Evolutionary conservation across 2,888 invertebrate species (phyloP), one percentile per base, ranked within the genome.

Genomic region (Chalcis sispes): DNA sequence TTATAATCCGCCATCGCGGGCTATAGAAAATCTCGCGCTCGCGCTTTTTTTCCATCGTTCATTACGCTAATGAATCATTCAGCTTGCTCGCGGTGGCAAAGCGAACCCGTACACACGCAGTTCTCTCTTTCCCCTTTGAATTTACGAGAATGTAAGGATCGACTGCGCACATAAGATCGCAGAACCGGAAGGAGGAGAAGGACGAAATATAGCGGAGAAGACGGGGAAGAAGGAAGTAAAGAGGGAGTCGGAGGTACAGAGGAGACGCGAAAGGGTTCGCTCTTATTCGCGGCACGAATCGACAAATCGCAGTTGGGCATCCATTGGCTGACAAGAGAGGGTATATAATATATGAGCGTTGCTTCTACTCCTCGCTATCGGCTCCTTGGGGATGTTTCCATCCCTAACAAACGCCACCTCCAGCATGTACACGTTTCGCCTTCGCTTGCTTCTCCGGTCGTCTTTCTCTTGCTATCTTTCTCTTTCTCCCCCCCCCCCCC

Each of bases 301-400:
- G 81, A 79, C 82, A 84, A 83, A 84, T 85, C 81, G 84, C 81
- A 82, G 82, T 80, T 64, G n/a, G n/a, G n/a, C n/a, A n/a, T n/a
- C n/a, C 36, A 29, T 20, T 32, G 18, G 80, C 80, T 80, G 80
- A 80, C 81, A 84, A 83, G 65, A 13, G 42, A 13, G 15, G 7
- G 15, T 42, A 42, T 42, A 13, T 42, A 36, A 42, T n/a, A n/a
- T n/a, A n/a, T n/a, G n/a, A n/a, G n/a, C n/a, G n/a, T n/a, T n/a
- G n/a, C n/a, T n/a, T 82, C 85, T 82, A 85, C 82, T 83, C 82
- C 82, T 82, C 82, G 84, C 85, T 85, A 87, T 87, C 87, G 84
- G 85, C 83, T 87, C 85, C 87, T 87, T 86, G 85, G 87, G 87
- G 87, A 87, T 87, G 84, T 83, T 86, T 84, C 86, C 85, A 84